Conservation (phyloP, 2,113 vertebrate genomes). For the Serilophus lunatus region DNA sequence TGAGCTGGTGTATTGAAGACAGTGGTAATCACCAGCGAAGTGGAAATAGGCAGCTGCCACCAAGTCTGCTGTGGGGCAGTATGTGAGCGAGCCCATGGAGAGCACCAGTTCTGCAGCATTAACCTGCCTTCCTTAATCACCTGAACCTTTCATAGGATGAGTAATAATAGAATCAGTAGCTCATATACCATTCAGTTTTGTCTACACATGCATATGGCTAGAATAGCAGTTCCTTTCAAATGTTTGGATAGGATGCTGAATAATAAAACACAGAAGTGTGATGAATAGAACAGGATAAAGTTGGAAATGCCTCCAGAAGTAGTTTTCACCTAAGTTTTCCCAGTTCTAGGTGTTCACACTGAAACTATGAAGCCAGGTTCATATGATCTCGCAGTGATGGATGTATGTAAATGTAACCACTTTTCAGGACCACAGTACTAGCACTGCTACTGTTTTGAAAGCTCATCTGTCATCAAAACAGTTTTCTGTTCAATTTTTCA, state of each 20-base stretch:
- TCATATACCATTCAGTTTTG: background rate
- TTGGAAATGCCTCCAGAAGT: background rate
- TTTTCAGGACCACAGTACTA: background rate
- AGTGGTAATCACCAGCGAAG: background rate
- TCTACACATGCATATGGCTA: background rate
- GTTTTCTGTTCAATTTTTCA: background rate
- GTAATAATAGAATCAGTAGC: background rate
- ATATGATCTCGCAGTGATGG: background rate
- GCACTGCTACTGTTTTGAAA: background rate
- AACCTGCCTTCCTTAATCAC: background rate
- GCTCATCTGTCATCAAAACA: background rate
- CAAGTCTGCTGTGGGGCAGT: background rate
- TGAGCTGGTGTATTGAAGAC: background rate
- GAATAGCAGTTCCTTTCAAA: background rate
- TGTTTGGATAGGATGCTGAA: background rate
- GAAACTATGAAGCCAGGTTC: background rate
- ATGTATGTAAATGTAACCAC: background rate
- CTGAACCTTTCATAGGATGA: background rate
- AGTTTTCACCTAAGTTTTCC: background rate
- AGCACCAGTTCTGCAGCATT: background rate
- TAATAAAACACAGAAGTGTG: background rate
- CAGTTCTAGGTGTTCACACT: background rate
- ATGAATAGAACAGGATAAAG: background rate
- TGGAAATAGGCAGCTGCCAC: background rate
- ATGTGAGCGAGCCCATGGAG: accelerated